A percentile compares a stretch with the other conserved stretches of the same genome.
phyloP scores from a whole-genome alignment of 2,888 invertebrate genomes.

The Caenorhabditis becei region DNA sequence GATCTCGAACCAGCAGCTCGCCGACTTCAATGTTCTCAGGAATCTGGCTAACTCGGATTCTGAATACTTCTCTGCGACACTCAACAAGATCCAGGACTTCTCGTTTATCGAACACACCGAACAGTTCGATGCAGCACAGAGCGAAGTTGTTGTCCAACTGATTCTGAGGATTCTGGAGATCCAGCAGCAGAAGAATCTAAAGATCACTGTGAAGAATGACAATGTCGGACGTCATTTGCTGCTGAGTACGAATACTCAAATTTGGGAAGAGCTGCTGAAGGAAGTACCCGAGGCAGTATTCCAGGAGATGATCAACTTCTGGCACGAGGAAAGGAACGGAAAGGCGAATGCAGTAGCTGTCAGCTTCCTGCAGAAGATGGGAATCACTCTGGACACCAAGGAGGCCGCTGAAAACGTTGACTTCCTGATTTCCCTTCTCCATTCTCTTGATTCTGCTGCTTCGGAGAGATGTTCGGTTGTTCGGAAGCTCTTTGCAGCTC shows the following conservation, averaged over 20 bases:
- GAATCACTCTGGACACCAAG: constrained; percentile 27
- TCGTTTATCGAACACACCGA: constrained; percentile 20
- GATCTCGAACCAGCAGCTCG: neutral
- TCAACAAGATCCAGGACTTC: constrained; percentile 3
- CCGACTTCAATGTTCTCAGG: constrained; percentile 21
- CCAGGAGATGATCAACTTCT: constrained; percentile 50
- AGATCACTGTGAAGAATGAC: constrained; percentile 30
- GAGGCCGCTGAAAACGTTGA: constrained; percentile 39
- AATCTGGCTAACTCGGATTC: constrained; percentile 11
- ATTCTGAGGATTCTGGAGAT: constrained; percentile 7
- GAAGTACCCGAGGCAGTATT: neutral
- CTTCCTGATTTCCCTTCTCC: constrained; percentile 31
- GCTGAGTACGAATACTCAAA: constrained; percentile 6
- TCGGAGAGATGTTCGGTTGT: constrained; percentile 6
- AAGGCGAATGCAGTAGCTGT: constrained; percentile 30
- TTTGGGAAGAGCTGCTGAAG: constrained; percentile 34
- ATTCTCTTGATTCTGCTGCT: neutral
- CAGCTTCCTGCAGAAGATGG: constrained; percentile 26
- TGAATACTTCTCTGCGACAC: constrained; percentile 12
- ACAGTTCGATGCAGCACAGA: constrained; percentile 16
- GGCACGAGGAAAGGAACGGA: constrained; percentile 51
- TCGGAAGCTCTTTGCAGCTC: constrained; percentile 14
- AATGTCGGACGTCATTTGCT: constrained; percentile 39
- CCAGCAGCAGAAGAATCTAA: neutral
- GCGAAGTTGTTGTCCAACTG: constrained; percentile 20